Base-by-base conservation (phyloP, 2,113 vertebrate species). In the Excalfactoria chinensis region DNA sequence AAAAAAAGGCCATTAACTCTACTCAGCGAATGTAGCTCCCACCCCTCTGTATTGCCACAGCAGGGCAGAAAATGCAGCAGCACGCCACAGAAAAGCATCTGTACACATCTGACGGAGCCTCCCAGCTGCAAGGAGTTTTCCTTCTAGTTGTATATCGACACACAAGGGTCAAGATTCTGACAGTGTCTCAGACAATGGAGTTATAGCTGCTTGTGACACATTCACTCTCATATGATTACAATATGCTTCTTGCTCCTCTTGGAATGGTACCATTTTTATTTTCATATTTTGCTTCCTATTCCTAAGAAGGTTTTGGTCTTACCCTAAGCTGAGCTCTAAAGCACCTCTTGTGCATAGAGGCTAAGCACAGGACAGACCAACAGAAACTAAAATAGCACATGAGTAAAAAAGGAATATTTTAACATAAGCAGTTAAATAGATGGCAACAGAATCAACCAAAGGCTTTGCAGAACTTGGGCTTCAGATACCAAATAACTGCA, bases 41-140 rank as follows among this genome's bases (percentile, higher is more conserved):
- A 69, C 53, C 62, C 80, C 16, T 18, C 83, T 21, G 70, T 1
- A 68, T 26, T 67, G 89, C 69, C 66, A 21, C 53, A 32, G 83
- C 79, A 19, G 26, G 25, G 55, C 44, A 59, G 35, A 3, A 2
- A 28, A 25, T 34, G 26, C 59, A 7, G 41, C 85, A 34, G 23
- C 0, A 2, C 9, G 14, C 41, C 44, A 4, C 3, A 0, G 1
- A 26, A 37, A 37, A 37, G 26, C 53, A 2, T 0, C 6, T 0
- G 3, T 3, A 17, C 0, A 41, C n/a, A 12, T 34, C 4, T 5
- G 19, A 43, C 11, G 25, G 59, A 10, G 0, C 11, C 12, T 64
- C 37, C n/a, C 34, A 18, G 25, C 28, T 8, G 10, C 4, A 30
- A 5, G 4, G 7, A 46, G 62, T 1, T 3, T 23, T 71, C 18